Percentiles rank a stretch among this genome's conserved stretches.
phyloP scores from a whole-genome alignment of 2,888 invertebrate genomes.

The Conomelus anceps region DNA sequence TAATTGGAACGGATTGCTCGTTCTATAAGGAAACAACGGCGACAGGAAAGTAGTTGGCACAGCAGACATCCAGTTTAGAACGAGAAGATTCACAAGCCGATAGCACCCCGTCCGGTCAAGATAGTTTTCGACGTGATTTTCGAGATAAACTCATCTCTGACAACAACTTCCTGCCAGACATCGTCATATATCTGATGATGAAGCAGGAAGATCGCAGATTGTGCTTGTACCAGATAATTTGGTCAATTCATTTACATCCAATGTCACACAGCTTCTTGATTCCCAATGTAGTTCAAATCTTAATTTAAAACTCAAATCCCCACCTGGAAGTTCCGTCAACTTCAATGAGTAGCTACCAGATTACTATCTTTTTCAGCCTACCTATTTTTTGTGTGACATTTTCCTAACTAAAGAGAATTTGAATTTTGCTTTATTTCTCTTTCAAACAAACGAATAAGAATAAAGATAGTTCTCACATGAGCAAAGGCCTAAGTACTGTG shows the following conservation, averaged over 20 bases:
- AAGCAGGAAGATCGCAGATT: neutral
- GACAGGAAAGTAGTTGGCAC: neutral
- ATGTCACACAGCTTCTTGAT: neutral
- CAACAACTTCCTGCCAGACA: neutral
- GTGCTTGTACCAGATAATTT: neutral
- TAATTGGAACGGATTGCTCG: conserved; percentile 7
- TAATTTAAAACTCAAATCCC: neutral
- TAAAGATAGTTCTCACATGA: no score
- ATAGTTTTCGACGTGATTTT: no score
- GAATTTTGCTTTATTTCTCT: no score
- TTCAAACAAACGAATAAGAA: no score
- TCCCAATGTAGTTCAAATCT: neutral
- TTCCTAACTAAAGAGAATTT: no score
- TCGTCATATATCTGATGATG: neutral
- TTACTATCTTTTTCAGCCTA: no score
- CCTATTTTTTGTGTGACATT: no score
- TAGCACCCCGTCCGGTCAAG: neutral
- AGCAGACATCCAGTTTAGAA: no score
- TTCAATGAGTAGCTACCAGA: neutral
- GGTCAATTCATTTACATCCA: neutral
- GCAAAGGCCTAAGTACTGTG: no score
- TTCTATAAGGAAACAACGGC: neutral
- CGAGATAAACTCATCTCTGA: neutral
- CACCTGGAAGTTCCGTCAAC: neutral
- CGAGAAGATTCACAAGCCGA: neutral